Evolutionary conservation across 2,113 vertebrate species (phyloP).

Genomic region (Chloropsis hardwickii): DNA sequence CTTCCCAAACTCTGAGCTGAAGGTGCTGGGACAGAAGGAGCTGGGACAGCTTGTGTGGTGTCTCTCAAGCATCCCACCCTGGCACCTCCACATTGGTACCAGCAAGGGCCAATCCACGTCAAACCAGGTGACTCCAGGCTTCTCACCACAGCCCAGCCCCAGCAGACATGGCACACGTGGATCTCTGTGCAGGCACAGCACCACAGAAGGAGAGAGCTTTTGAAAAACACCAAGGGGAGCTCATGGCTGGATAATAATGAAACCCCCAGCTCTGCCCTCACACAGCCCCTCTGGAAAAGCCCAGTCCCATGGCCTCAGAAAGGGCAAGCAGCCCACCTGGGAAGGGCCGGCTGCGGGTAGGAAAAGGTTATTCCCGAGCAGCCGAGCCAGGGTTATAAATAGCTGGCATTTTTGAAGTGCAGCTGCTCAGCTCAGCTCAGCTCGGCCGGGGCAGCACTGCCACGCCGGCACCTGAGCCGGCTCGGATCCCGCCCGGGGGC

Average conservation of each 20-base stretch:
- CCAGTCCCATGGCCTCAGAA: fast-evolving
- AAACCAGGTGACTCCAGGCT: not conserved
- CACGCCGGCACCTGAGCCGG: slow-evolving; percentile 35
- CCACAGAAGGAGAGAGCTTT: fast-evolving
- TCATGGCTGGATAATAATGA: fast-evolving
- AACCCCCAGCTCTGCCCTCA: fast-evolving
- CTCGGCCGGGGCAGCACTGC: not conserved
- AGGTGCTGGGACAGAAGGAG: not conserved
- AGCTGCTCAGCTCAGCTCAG: slow-evolving; percentile 28
- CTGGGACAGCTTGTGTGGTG: fast-evolving
- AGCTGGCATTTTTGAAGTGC: slow-evolving; percentile 33
- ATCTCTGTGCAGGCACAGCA: not conserved
- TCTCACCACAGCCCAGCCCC: not conserved
- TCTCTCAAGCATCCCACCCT: not conserved
- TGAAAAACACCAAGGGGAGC: fast-evolving
- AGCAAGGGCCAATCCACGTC: not conserved
- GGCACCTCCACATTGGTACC: fast-evolving
- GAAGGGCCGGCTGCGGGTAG: not conserved
- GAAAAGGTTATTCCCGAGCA: slow-evolving; percentile 1
- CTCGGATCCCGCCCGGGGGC: not conserved
- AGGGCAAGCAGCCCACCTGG: not conserved
- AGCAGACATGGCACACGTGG: fast-evolving
- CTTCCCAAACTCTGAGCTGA: not conserved
- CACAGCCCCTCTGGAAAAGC: not conserved
- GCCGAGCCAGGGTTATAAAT: slow-evolving; percentile 35